Evolutionary conservation across 2,888 invertebrate species (phyloP), one percentile per base, ranked within the genome.

Genomic region (Rhagonycha lutea): DNA sequence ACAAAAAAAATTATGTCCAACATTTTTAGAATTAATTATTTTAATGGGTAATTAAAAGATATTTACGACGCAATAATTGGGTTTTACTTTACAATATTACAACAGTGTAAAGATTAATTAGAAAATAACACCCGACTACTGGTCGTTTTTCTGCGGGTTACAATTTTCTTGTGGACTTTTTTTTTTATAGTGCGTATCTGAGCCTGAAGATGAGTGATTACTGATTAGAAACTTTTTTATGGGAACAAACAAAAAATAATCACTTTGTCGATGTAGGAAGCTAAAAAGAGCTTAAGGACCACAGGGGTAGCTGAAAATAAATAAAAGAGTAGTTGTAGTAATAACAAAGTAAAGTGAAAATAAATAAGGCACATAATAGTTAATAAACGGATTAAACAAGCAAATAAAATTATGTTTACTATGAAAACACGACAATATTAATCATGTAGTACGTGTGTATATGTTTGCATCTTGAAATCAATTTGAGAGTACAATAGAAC

Each of bases 401-500:
- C 67, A 75, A 75, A 75, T 72, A 75, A 75, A 71, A 75, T 75
- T 61, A 72, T 75, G 63, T 75, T 75, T 71, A 70, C 26, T 63
- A 63, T 14, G 62, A 61, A 75, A 71, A 71, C 71, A 68, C 68
- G 28, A 28, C 32, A 71, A 74, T 61, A 76, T 76, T 76, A 76
- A 76, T 76, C 32, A 32, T 32, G 32, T 32, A 32, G 32, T 32
- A 32, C 12, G 63, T 65, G 74, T 67, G 65, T 69, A 60, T 47
- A 69, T 75, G 77, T 75, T 72, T 77, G 72, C 74, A 77, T 72
- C 69, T 69, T 72, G 74, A 69, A 77, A 75, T 77, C 77, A 77
- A 77, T 77, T 77, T 77, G 61, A 70, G 29, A 63, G 70, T 74
- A 77, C 74, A 77, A 77, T 74, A 68, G 72, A 75, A 77, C 70